Evolutionary conservation across 1,140 invertebrate species (phyloP), one percentile per base, ranked within the genome.

Genomic region (Oreohelix idahoensis): DNA sequence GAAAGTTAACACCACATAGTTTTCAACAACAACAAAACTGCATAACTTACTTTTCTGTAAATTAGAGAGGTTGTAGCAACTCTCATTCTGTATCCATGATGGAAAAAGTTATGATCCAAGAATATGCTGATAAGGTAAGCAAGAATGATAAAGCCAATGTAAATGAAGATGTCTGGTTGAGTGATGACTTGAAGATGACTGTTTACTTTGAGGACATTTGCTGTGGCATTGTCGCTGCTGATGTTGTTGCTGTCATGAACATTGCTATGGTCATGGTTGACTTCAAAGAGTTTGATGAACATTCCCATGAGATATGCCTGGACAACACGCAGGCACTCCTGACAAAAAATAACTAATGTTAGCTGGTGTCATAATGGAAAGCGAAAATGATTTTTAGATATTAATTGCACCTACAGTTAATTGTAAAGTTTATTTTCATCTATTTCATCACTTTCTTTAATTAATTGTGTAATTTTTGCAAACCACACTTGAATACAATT

Each of bases 61-160:
- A 97, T 95, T 53, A 97, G 93, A 0, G 95, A 95, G 83, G 95
- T 95, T 89, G 95, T 94, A 20, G 95, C 95, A 69, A 96, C 94
- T 84, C 95, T 94, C 84, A 96, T 94, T 92, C 96, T 95, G 94
- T 96, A 95, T 39, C 96, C 96, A 87, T 87, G 83, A 58, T 87
- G 83, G 95, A 88, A 87, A 89, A 77, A 91, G 86, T 75, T 95
- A 93, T 97, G 96, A 84, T 95, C 94, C 0, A 96, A 93, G 73
- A 96, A 92, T 20, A 95, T 94, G 87, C 95, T 95, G 74, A 96
- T 84, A 0, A 95, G 93, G 26, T 95, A 95, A 85, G 94, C 94
- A 20, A 95, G 80, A 51, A 96, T 94, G 49, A 97, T 94, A 45
- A 81, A 73, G 2, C 81, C 80, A 0, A 79, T 86, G 42, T 82